Percentiles rank a stretch among this genome's conserved stretches.
These are phyloP conservation scores for Pseudobourletiella spinata DNA, from an alignment of 1,140 invertebrate genomes.

Conservation along the genomic window DNA sequence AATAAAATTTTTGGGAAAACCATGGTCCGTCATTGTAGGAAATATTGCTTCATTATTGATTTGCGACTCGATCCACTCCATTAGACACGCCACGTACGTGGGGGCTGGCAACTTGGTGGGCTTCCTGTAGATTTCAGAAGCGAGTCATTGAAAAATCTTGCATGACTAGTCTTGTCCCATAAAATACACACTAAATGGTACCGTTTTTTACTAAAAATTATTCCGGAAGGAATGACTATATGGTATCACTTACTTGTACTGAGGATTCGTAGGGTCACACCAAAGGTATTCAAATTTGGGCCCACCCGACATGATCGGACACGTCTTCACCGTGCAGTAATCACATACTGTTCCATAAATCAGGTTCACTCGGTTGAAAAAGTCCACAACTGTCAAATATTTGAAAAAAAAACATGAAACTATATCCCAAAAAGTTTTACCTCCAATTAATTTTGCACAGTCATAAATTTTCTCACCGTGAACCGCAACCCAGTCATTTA, in stretches of 20 bases:
- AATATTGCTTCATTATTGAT: slow-evolving; percentile 86
- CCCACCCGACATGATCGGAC: slow-evolving; percentile 80
- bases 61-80: slow-evolving; percentile 91
- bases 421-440: too few species aligned
- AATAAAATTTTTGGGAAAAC: slow-evolving; percentile 79
- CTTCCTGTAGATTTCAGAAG: slow-evolving; percentile 75
- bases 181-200: too few species aligned
- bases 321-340: slow-evolving; percentile 67
- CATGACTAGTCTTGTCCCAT: too few species aligned
- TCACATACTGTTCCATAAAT: slow-evolving; percentile 77
- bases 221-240: too few species aligned
- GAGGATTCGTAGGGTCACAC: slow-evolving; percentile 65
- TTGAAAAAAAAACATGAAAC: slow-evolving; percentile 1
- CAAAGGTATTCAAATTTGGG: slow-evolving; percentile 81
- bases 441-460: not conserved
- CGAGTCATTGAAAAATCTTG: too few species aligned
- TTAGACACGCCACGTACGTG: slow-evolving; percentile 75
- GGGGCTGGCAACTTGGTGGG: slow-evolving; percentile 78
- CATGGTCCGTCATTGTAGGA: slow-evolving; percentile 72
- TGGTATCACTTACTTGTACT: slow-evolving; percentile 9
- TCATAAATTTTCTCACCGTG: slow-evolving; percentile 58
- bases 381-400: slow-evolving; percentile 76
- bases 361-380: slow-evolving; percentile 91
- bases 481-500: slow-evolving; percentile 91
- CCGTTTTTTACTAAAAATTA: too few species aligned